phyloP scores from a whole-genome alignment of 2,113 vertebrate species.

The Ploceus nigricollis region DNA sequence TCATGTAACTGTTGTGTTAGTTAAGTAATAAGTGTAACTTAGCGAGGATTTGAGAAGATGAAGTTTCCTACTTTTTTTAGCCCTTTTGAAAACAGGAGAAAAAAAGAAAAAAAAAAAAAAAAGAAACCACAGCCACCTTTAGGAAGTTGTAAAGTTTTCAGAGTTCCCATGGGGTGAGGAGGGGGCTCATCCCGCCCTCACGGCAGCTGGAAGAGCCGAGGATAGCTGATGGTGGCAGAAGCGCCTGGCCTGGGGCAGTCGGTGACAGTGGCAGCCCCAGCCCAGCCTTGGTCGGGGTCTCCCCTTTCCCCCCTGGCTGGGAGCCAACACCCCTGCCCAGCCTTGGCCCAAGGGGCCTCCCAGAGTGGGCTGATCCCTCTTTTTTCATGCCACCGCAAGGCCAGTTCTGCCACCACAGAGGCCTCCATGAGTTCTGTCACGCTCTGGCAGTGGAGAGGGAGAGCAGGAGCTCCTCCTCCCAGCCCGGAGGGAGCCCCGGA shows the following conservation, averaged over 20 bases:
- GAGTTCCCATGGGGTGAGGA: slow-evolving; percentile 34
- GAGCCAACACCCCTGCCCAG: neutral
- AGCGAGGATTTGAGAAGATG: slow-evolving; percentile 79
- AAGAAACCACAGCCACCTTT: neutral
- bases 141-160: slow-evolving; percentile 56
- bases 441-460: slow-evolving; percentile 4
- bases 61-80: slow-evolving; percentile 94
- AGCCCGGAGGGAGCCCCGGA: neutral
- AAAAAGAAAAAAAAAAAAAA: neutral
- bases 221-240: neutral
- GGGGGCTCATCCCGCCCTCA: neutral
- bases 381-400: neutral
- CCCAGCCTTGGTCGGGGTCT: accelerated
- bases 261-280: neutral
- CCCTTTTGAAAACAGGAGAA: slow-evolving; percentile 73
- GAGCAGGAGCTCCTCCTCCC: neutral
- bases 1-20: slow-evolving; percentile 92
- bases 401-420: neutral
- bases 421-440: neutral
- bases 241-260: neutral
- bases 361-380: accelerated
- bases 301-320: neutral
- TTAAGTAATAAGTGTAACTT: slow-evolving; percentile 88
- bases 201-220: slow-evolving; percentile 7
- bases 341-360: neutral